A percentile compares a stretch with the other conserved stretches of the same genome.
phyloP scores from a whole-genome alignment of 2,888 invertebrate genomes.

The Drosophila hawaiiensis region DNA sequence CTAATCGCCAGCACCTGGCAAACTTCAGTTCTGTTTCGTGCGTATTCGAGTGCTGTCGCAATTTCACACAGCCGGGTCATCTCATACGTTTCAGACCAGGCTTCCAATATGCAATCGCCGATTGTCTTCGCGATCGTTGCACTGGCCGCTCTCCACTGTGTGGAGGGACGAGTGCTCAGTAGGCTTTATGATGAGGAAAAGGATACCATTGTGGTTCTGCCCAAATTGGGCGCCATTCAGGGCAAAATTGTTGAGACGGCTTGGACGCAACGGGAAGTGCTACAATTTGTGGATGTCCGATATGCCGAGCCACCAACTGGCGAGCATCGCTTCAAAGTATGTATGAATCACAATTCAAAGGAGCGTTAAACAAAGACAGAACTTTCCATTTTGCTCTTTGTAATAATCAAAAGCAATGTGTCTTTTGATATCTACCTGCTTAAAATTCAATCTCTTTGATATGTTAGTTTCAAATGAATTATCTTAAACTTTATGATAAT shows the following conservation, averaged over 20 bases:
- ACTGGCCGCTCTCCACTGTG: conserved; percentile 5
- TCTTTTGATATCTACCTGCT: not conserved
- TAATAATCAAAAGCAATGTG: not conserved
- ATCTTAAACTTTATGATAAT: too few species aligned
- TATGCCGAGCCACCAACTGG: conserved; percentile 84
- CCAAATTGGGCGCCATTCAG: conserved; percentile 79
- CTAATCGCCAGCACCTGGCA: conserved; percentile 27
- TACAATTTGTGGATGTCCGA: conserved; percentile 83
- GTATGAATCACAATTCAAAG: not conserved
- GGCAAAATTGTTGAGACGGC: conserved; percentile 80
- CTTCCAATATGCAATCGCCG: conserved; percentile 42
- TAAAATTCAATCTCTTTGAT: not conserved
- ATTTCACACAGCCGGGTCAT: conserved; percentile 5
- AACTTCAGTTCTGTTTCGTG: conserved; percentile 64
- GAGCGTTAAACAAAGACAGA: not conserved
- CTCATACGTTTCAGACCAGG: not conserved
- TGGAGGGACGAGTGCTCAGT: conserved; percentile 40
- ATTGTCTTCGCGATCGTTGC: conserved; percentile 9
- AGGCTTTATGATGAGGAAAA: conserved; percentile 71
- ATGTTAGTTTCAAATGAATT: not conserved
- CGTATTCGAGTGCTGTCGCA: conserved; percentile 48
- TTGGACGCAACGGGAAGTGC: conserved; percentile 80
- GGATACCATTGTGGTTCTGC: conserved; percentile 78
- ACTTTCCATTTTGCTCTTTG: not conserved
- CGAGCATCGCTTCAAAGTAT: conserved; percentile 82